A percentile compares a stretch with the other conserved stretches of the same genome.
phyloP scores from a whole-genome alignment of 1,140 invertebrate genomes.

The Pseudomyrmex pallidus region DNA sequence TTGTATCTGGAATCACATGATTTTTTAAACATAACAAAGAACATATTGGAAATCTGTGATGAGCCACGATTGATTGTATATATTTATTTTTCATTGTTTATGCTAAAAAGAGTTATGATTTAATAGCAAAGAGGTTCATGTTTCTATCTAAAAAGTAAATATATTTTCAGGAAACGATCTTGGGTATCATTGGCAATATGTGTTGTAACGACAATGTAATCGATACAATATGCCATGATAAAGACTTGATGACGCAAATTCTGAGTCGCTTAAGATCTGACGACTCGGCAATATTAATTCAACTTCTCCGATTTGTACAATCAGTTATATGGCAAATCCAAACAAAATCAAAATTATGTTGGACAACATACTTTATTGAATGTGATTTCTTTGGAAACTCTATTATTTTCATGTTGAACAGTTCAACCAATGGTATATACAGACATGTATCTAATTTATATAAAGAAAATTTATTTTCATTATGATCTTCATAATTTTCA shows the following conservation, averaged over 20 bases:
- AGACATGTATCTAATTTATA: background rate
- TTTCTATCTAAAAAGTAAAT: background rate
- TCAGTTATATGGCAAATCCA: conserved; percentile 85
- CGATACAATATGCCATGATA: conserved; percentile 80
- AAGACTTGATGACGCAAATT: conserved; percentile 83
- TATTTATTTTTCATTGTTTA: conserved; percentile 2
- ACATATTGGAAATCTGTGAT: conserved; percentile 83
- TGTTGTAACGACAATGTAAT: conserved; percentile 86
- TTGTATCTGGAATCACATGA: conserved; percentile 88
- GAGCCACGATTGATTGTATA: conserved; percentile 86
- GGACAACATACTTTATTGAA: conserved; percentile 85
- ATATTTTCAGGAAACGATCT: conserved; percentile 87
- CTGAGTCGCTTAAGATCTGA: conserved; percentile 86
- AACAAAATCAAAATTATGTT: conserved; percentile 81
- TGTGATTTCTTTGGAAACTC: conserved; percentile 84
- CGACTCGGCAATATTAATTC: conserved; percentile 88
- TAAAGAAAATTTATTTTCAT: background rate
- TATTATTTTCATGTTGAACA: conserved; percentile 88
- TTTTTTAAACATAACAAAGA: conserved; percentile 86
- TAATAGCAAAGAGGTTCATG: no score
- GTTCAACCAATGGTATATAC: conserved; percentile 87
- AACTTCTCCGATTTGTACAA: conserved; percentile 88
- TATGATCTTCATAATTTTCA: background rate
- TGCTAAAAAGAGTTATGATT: no score
- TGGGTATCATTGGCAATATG: conserved; percentile 91